Evolutionary conservation across 2,113 vertebrate genomes (phyloP), one percentile per base, ranked within the genome.

Genomic region (Ceyx cyanopectus): DNA sequence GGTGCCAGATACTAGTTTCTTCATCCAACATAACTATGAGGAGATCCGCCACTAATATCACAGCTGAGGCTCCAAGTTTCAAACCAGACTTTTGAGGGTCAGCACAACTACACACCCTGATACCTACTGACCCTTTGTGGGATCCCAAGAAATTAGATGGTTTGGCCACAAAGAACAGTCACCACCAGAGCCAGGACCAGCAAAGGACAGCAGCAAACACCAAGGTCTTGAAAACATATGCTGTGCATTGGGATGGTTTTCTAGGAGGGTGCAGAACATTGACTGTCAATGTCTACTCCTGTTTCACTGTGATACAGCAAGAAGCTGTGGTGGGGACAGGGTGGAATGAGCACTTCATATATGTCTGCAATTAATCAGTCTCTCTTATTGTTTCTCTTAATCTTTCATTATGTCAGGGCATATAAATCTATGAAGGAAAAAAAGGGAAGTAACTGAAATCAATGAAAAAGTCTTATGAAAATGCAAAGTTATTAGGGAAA

Each of bases 381-480:
- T 58, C 82, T 85, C 89, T 37, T 51, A 88, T 82, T 94, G 85
- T 86, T 94, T 90, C 61, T 54, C 37, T 92, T 94, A 92, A 90
- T 93, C 93, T 93, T 95, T 95, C 83, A 95, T 69, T 93, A 81
- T 51, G 56, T 82, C 78, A 85, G 76, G 54, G 82, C 89, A 90
- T 84, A 82, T 45, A 94, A 95, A 94, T 60, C 76, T 85, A 56
- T 60, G 60, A 87, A 85, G 34, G 45, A 40, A 80, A 86, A 96
- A 96, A 93, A 12, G 67, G 61, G 81, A 97, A 97, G 92, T 91
- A 97, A 95, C 73, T 90, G 85, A 97, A 98, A 98, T 98, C 97
- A 95, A 97, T 98, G 92, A 56, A 66, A 68, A 94, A 94, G 62
- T 75, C 89, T 93, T 94, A 93, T 9, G 68, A 96, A 96, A 94